Base-by-base conservation (phyloP, 2,113 vertebrate species). In the Hemibates koningsi region DNA sequence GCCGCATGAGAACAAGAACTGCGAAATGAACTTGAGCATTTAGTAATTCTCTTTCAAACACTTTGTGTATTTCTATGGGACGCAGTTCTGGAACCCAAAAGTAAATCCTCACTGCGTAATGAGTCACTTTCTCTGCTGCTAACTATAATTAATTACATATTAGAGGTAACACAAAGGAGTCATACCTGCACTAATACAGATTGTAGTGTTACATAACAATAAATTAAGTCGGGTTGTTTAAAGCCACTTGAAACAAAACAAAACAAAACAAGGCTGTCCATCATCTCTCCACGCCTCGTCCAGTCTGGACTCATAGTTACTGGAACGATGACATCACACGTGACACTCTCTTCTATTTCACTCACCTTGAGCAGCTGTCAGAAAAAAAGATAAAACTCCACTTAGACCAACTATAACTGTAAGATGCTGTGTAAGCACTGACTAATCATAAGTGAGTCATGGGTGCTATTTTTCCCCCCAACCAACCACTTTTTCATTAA, bases 171-270 rank as follows among this genome's bases (percentile, higher is more conserved):
- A 52, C 9, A 34, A 17, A 14, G 56, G 17, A 16, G 61, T 53
- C 32, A 61, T 29, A 34, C 56, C 43, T 50, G 61, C 73, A 29
- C 11, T 29, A 16, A 71, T 73, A 9, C 61, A 54, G 34, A 2
- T 36, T 27, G 4, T 45, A 14, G 7, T 61, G 54, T 3, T 21
- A 32, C 17, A 45, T 21, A 21, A 1, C 2, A 45, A 1, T 14
- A 12, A 52, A n/a, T 45, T 0, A 45, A 45, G 0, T 32, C 10
- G 0, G n/a, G 36, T 81, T 81, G 38, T 56, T 43, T 81, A 50
- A 50, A 78, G 41, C 24, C 16, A 78, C 36, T 45, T 73, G 3
- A 73, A 73, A 43, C 16, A 11, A 73, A 73, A 71, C 32, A 66
- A 63, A 63, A 36, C 71, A 76, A 73, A 73, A 73, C 68, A 73